phyloP scores from a whole-genome alignment of 2,113 vertebrate species.

The Oryzias melastigma region DNA sequence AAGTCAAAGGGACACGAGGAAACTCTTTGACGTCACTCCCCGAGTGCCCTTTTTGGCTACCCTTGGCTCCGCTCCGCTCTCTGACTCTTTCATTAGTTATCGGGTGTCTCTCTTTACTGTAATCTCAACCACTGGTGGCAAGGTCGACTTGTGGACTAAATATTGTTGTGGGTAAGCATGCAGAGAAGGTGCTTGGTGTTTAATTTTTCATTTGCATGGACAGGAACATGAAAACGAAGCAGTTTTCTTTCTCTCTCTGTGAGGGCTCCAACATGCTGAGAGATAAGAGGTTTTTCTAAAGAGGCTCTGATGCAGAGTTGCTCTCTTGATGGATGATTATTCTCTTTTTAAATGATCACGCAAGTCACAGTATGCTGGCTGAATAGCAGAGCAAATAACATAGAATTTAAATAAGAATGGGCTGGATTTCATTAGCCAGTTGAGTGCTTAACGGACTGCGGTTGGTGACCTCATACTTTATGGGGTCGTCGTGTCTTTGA shows the following conservation, averaged over 20 bases:
- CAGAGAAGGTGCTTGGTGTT: constrained; percentile 13
- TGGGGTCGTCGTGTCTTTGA: too few relatives aligned
- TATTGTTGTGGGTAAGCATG: constrained; percentile 25
- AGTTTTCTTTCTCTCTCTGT: background rate
- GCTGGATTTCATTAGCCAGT: too few relatives aligned
- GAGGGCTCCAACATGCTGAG: background rate
- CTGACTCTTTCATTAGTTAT: constrained; percentile 57
- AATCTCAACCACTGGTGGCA: constrained; percentile 41
- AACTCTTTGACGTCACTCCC: constrained; percentile 54
- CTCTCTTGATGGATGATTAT: background rate
- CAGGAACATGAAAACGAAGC: background rate
- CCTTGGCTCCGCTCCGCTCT: constrained; percentile 51
- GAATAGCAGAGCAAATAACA: too few relatives aligned
- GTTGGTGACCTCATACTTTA: too few relatives aligned
- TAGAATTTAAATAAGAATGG: too few relatives aligned
- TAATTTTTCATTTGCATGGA: constrained; percentile 21
- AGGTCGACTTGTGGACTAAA: constrained; percentile 34
- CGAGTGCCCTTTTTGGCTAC: constrained; percentile 48
- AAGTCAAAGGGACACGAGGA: constrained; percentile 44
- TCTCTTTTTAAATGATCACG: background rate
- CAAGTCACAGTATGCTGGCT: too few relatives aligned
- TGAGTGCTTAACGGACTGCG: too few relatives aligned
- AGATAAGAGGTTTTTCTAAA: background rate
- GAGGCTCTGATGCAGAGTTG: background rate
- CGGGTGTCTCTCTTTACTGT: constrained; percentile 54